phyloP scores from a whole-genome alignment of 64 coral and sea anemone genomes.

The Montipora sp. region DNA sequence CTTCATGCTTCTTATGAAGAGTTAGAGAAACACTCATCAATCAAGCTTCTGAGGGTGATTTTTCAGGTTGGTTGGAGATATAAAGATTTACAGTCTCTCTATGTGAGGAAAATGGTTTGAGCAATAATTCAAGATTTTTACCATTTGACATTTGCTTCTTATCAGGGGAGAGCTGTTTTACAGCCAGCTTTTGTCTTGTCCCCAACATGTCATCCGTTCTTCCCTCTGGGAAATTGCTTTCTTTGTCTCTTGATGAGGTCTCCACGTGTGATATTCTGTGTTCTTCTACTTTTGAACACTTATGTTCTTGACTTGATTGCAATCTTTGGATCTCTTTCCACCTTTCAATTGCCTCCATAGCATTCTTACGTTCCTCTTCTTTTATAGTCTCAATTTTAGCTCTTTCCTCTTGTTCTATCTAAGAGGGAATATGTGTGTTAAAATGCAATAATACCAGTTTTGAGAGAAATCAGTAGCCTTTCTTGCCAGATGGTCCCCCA shows the following conservation, averaged over 20 bases:
- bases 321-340: slow-evolving; percentile 77
- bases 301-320: background rate
- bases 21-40: too few species aligned
- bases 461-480: too few species aligned
- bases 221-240: background rate
- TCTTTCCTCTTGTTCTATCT: slow-evolving; percentile 95
- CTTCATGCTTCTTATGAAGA: too few species aligned
- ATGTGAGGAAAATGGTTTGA: too few species aligned
- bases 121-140: background rate
- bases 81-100: too few species aligned
- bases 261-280: background rate
- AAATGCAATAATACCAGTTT: too few species aligned
- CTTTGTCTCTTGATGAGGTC: background rate
- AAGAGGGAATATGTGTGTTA: background rate
- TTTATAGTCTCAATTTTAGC: slow-evolving; percentile 87
- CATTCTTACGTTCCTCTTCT: slow-evolving; percentile 80
- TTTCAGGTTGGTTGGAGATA: too few species aligned
- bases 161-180: background rate
- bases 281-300: background rate
- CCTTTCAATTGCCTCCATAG: slow-evolving; percentile 83
- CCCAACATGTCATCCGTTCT: background rate
- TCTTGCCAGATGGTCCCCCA: too few species aligned
- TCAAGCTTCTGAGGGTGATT: too few species aligned
- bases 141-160: slow-evolving; percentile 25
- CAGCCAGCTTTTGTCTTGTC: background rate